Evolutionary conservation across 2,113 vertebrate species (phyloP).

Genomic region (Capreolus pygargus): DNA sequence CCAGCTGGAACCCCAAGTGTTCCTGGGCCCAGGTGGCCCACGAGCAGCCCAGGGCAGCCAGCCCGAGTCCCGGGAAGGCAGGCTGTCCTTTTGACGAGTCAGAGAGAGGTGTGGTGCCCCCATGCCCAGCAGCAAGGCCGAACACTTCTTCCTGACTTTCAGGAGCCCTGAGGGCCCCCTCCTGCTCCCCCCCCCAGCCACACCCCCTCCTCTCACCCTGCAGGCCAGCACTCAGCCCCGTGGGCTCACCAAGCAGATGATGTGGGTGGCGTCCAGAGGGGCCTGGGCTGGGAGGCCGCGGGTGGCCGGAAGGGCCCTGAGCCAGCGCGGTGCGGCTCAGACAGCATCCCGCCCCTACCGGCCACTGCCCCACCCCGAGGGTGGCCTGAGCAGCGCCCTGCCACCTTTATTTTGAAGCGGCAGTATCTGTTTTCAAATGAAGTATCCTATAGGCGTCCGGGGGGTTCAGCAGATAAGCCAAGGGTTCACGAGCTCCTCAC

Average conservation of each 20-base stretch:
- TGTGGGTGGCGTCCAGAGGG: too few relatives aligned
- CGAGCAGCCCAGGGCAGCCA: fast-evolving
- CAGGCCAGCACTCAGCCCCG: neutral
- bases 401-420: neutral
- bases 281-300: too few relatives aligned
- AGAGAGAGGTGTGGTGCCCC: neutral
- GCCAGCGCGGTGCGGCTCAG: neutral
- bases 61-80: fast-evolving
- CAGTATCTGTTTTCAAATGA: neutral
- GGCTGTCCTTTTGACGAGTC: fast-evolving
- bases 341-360: neutral
- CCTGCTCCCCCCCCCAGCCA: neutral
- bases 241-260: neutral
- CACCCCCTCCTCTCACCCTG: neutral
- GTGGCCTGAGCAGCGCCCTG: too few relatives aligned
- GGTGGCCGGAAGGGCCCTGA: neutral
- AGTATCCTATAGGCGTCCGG: too few relatives aligned
- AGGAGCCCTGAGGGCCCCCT: neutral
- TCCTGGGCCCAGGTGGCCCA: neutral
- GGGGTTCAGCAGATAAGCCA: neutral
- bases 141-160: neutral
- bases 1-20: neutral
- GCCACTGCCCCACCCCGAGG: neutral
- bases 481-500: too few relatives aligned
- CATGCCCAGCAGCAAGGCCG: neutral